A percentile compares a stretch with the other conserved stretches of the same genome.
Conservation (phyloP, 2,113 vertebrate genomes). For the Coturnix japonica region DNA sequence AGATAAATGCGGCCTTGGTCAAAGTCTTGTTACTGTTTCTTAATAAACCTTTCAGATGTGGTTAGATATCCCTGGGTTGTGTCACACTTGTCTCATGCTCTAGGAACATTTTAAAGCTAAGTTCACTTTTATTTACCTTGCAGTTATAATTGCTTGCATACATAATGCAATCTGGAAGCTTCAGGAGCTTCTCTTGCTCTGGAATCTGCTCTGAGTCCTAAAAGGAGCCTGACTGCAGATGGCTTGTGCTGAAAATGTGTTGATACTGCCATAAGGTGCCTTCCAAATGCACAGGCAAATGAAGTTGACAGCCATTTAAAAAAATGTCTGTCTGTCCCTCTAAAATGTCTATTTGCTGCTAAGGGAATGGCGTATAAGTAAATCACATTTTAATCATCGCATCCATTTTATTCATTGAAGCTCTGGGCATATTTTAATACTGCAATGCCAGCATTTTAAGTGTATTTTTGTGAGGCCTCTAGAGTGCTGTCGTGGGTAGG, state of each 20-base stretch:
- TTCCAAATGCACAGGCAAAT: not conserved
- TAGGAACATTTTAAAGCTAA: not conserved
- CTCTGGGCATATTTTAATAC: constrained; percentile 60
- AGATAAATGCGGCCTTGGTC: not conserved
- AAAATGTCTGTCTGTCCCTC: not conserved
- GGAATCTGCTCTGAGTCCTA: not conserved
- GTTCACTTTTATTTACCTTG: not conserved
- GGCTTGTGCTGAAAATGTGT: not conserved
- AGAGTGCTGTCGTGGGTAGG: constrained; percentile 59
- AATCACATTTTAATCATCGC: constrained; percentile 35
- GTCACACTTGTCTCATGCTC: fast-evolving
- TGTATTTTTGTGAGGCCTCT: constrained; percentile 72
- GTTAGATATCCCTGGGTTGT: not conserved
- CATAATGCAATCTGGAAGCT: not conserved
- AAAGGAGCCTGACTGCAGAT: not conserved
- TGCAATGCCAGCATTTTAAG: constrained; percentile 68
- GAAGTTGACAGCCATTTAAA: not conserved
- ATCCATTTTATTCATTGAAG: constrained; percentile 36
- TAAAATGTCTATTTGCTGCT: constrained; percentile 9
- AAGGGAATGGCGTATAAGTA: not conserved
- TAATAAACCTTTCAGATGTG: not conserved
- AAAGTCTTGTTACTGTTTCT: not conserved
- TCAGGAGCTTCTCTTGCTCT: not conserved
- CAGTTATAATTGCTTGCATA: not conserved
- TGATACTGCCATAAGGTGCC: not conserved